Evolutionary conservation across 1,140 invertebrate species (phyloP).

Genomic region (Brachionus rotundiformis): DNA sequence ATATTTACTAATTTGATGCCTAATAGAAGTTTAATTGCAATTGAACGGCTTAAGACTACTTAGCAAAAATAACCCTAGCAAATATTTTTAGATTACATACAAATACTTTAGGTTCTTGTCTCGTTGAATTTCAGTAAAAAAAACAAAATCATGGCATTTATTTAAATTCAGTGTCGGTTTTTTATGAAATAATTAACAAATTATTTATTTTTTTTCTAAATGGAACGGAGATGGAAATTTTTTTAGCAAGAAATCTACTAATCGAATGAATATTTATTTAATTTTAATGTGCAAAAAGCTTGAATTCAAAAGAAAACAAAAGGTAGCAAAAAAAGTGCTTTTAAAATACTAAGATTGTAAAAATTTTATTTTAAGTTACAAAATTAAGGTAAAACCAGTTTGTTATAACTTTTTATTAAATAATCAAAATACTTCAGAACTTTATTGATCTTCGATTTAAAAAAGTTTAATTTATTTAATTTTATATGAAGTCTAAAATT

Average conservation of each 20-base stretch:
- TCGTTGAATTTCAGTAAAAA: neutral
- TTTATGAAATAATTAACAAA: neutral
- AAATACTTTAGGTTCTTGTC: neutral
- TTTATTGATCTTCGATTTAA: no score
- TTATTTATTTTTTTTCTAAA: neutral
- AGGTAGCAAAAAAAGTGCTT: neutral
- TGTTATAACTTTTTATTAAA: neutral
- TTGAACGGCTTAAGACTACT: slow-evolving; percentile 11
- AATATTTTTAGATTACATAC: neutral
- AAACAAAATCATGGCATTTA: neutral
- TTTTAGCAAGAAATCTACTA: neutral
- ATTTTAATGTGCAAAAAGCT: neutral
- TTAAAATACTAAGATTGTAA: neutral
- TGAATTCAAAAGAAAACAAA: neutral
- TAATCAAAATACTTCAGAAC: neutral
- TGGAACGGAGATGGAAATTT: neutral
- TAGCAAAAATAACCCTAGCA: neutral
- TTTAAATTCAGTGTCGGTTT: neutral
- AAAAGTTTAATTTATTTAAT: no score
- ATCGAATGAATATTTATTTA: neutral
- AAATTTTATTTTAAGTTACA: neutral
- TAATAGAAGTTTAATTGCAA: neutral
- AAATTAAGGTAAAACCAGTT: neutral
- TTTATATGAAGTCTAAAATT: no score
- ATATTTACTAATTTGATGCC: slow-evolving; percentile 19